Base-by-base conservation (phyloP, 2,113 vertebrate species). In the Cololabis saira region DNA sequence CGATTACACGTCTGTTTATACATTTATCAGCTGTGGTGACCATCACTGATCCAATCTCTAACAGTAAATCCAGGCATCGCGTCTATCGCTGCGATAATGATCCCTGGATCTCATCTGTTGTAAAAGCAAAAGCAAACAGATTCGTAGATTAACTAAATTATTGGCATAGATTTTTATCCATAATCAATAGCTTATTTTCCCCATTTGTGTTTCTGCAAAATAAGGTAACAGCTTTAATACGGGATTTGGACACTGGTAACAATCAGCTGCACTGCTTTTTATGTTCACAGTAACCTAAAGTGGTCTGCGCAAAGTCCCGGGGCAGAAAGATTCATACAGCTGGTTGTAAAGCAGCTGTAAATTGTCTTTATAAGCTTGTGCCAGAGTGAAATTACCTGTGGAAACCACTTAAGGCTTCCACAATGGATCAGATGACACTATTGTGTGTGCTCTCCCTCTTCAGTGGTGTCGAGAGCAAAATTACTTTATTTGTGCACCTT, bases 261-360 rank as follows among this genome's bases (percentile, higher is more conserved):
- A 58, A 74, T 54, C 57, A 57, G 58, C 49, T 52, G 57, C 33
- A 5, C 49, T 72, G 62, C 5, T 71, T 84, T 88, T 89, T 86
- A 85, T 87, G 75, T 78, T 74, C 73, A 60, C 81, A 76, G 86
- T 84, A 89, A 83, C 71, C 62, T 75, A 52, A 73, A 78, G 69
- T 76, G 67, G 68, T 77, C 63, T 68, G 27, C 83, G 37, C 67
- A 24, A 64, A 71, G 71, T 71, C 71, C 75, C 64, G 40, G 50
- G 67, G 69, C 71, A 48, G 43, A 56, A 65, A 54, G 17, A 84
- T 44, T 77, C 77, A 84, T 80, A 87, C 83, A 61, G 73, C 74
- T 10, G 59, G 61, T 50, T 47, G 43, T 71, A 86, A 87, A 87
- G 78, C 68, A 87, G 80, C 66, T 71, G 60, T 88, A 86, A 83